Percentiles rank a stretch among this genome's conserved stretches.
phyloP scores from a whole-genome alignment of 2,113 vertebrate genomes.

The Otis tarda region DNA sequence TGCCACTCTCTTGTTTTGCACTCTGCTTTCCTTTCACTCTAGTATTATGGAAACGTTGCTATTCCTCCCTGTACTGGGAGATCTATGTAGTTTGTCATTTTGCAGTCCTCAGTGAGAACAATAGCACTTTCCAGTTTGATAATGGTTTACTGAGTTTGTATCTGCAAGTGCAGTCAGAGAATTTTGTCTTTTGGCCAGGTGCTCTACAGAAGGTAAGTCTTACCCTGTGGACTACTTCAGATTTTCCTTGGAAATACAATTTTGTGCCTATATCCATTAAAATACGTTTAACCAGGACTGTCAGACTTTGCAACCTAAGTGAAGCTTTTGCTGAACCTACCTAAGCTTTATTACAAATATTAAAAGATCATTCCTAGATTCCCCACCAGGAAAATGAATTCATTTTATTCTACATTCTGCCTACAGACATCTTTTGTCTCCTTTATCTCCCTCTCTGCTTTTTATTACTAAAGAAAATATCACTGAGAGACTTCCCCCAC shows the following conservation, averaged over 20 bases:
- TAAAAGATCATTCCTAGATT: slow-evolving; percentile 28
- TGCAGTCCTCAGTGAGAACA: neutral
- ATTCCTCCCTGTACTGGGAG: neutral
- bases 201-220: neutral
- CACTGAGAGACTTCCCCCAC: neutral
- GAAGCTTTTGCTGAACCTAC: slow-evolving; percentile 18
- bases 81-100: neutral
- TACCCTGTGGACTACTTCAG: neutral
- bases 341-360: slow-evolving; percentile 16
- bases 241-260: slow-evolving; percentile 22
- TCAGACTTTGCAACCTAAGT: neutral
- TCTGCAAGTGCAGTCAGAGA: neutral
- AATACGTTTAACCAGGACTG: neutral
- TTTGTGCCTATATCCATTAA: neutral
- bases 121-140: slow-evolving; percentile 8
- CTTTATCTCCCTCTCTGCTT: neutral
- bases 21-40: neutral
- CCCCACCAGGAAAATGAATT: slow-evolving; percentile 26
- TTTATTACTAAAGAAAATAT: slow-evolving; percentile 44
- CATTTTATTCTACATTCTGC: neutral
- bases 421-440: slow-evolving; percentile 17
- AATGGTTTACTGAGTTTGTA: neutral
- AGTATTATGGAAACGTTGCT: neutral
- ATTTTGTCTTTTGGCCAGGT: neutral
- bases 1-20: neutral